Base-by-base conservation (phyloP, 37 sponge, comb jelly and placozoan genomes). In the Geodia barretti region DNA sequence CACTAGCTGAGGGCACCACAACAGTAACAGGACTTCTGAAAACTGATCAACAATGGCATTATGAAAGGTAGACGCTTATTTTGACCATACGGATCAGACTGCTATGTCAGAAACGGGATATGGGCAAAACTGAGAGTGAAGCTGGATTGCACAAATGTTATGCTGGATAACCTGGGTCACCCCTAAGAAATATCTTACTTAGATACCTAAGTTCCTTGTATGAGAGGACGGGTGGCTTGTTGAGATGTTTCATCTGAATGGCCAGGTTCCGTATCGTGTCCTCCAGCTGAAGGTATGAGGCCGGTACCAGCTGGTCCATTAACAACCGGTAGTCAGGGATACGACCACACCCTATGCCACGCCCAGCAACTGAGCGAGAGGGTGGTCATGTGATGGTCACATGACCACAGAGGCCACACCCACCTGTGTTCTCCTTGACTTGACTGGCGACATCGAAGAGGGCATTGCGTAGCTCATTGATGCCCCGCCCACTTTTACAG, bases 291-390 rank as follows among this genome's bases (percentile, higher is more conserved):
- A 92, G 88, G 82, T 92, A 95, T n/a, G 73, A 75, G 31, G 93
- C 94, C 0, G 96, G 96, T 35, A 92, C 84, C 77, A 92, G 83
- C 84, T 95, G 96, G 65, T 86, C 89, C 87, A 95, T 89, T 31
- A 91, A 72, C n/a, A 92, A 82, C 29, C 88, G 82, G 41, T 82
- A 77, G 77, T 81, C 83, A 3, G 82, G 82, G 23, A 82, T 76
- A 62, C 82, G 88, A 3, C 83, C 88, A 88, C 82, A 60, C 47
- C 82, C 83, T 17, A 88, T 74, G 32, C 85, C 84, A 28, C 81
- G 77, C 38, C 85, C 82, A 60, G 81, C 0, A 34, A 86, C 75
- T 76, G 62, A 26, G 30, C 34, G 32, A 9, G 62, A 31, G 66
- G 58, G 62, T 23, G 26, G 70, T 32, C 54, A 47, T 47, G 54